Percentiles rank a stretch among this genome's conserved stretches.
Conservation (phyloP, 2,113 vertebrate genomes). For the Dasypus novemcinctus region DNA sequence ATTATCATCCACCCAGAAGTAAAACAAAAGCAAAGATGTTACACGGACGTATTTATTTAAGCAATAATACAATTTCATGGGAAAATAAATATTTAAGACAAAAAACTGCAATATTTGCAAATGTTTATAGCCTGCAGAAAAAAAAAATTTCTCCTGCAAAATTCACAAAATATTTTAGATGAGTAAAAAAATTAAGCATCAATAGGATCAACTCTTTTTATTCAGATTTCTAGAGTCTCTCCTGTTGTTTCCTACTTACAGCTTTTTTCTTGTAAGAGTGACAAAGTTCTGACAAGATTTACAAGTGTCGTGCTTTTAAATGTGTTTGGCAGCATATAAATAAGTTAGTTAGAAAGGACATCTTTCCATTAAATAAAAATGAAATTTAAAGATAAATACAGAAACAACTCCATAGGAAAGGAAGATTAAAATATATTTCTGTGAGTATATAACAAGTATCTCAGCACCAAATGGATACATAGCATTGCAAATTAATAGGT, state of each 20-base stretch:
- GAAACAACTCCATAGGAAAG: neutral
- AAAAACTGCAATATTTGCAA: neutral
- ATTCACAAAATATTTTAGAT: neutral
- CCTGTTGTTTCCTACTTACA: neutral
- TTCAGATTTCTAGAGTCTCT: neutral
- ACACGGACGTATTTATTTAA: neutral
- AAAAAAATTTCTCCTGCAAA: conserved; percentile 3
- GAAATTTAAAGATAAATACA: neutral
- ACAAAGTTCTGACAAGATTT: neutral
- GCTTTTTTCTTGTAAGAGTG: neutral
- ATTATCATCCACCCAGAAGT: neutral
- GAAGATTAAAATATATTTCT: conserved; percentile 19
- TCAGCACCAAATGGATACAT: neutral
- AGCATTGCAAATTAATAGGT: neutral
- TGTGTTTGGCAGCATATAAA: neutral
- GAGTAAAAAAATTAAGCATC: neutral
- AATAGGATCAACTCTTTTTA: neutral
- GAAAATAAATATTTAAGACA: neutral
- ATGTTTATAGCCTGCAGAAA: neutral
- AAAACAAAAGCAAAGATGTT: neutral
- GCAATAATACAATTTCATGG: neutral
- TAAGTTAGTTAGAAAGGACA: neutral
- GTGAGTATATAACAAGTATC: neutral
- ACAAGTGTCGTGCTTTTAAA: neutral
- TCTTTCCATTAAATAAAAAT: neutral